Conservation (phyloP, 2,797 vertebrate genomes). For the Acrossocheilus fasciatus region DNA sequence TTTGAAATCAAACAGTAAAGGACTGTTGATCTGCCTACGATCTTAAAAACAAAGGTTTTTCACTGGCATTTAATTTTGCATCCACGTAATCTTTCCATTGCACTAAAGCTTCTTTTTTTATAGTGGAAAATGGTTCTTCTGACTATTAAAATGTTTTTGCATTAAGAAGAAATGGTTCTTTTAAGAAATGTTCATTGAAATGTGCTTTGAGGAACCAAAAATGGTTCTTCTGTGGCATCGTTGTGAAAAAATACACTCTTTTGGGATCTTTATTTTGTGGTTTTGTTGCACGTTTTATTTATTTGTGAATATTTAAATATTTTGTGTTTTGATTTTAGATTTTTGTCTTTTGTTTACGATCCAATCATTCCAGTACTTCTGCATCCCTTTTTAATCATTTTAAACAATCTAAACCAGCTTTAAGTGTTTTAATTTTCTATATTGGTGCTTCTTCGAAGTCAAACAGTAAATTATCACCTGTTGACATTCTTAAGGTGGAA, state of each 20-base stretch:
- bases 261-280: too few relatives aligned
- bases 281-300: too few relatives aligned
- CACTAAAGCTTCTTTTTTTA: neutral
- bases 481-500: neutral
- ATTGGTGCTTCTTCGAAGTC: neutral
- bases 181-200: neutral
- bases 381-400: neutral
- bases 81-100: neutral
- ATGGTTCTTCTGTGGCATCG: neutral
- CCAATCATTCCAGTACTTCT: neutral
- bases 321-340: too few relatives aligned
- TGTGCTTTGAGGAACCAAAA: neutral
- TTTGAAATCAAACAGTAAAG: neutral
- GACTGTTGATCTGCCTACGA: neutral
- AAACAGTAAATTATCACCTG: neutral
- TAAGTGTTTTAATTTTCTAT: neutral
- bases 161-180: neutral
- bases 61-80: neutral
- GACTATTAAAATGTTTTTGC: neutral
- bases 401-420: neutral
- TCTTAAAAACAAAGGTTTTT: neutral
- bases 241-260: neutral
- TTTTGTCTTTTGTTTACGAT: neutral
- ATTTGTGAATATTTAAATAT: neutral
- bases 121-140: neutral